These are phyloP conservation scores for Hermetia illucens DNA, from an alignment of 1,140 invertebrate genomes.

Conservation along the genomic window DNA sequence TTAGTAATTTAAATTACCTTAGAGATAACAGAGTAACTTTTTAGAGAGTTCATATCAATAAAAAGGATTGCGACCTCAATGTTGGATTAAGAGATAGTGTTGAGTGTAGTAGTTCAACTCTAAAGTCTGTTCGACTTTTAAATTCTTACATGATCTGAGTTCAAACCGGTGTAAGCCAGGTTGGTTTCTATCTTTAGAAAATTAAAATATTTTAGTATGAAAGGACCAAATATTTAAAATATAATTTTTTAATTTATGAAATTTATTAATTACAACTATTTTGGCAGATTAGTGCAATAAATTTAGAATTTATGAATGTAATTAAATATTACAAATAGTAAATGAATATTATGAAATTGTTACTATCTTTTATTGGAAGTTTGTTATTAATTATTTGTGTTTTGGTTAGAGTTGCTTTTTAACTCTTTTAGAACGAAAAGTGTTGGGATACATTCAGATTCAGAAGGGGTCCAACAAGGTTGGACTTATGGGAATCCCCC, in stretches of 20 bases:
- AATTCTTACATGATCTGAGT: slow-evolving; percentile 68
- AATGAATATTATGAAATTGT: slow-evolving; percentile 30
- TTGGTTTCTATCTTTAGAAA: slow-evolving; percentile 54
- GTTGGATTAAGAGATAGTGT: slow-evolving; percentile 57
- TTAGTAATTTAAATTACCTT: no score
- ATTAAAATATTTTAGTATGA: slow-evolving; percentile 45
- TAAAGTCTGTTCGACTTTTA: slow-evolving; percentile 63
- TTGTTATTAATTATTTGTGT: slow-evolving; percentile 37
- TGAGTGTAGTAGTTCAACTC: slow-evolving; percentile 39
- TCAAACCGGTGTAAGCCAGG: slow-evolving; percentile 57
- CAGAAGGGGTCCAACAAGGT: slow-evolving; percentile 56
- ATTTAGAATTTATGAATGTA: slow-evolving; percentile 46
- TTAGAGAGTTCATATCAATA: slow-evolving; percentile 47
- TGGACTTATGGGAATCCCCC: slow-evolving; percentile 40
- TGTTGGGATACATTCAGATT: slow-evolving; percentile 51
- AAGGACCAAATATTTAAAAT: slow-evolving; percentile 36
- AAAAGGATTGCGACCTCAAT: slow-evolving; percentile 62
- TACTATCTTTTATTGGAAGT: slow-evolving; percentile 31
- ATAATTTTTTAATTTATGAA: slow-evolving; percentile 29
- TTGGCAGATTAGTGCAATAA: slow-evolving; percentile 45
- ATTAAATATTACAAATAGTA: slow-evolving; percentile 35
- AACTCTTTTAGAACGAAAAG: slow-evolving; percentile 50
- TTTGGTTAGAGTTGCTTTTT: slow-evolving; percentile 46
- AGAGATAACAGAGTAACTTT: slow-evolving; percentile 59
- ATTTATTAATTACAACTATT: slow-evolving; percentile 34